These are phyloP conservation scores for Sminthopsis crassicaudata DNA, from an alignment of 2,113 vertebrate genomes.

Conservation along the genomic window DNA sequence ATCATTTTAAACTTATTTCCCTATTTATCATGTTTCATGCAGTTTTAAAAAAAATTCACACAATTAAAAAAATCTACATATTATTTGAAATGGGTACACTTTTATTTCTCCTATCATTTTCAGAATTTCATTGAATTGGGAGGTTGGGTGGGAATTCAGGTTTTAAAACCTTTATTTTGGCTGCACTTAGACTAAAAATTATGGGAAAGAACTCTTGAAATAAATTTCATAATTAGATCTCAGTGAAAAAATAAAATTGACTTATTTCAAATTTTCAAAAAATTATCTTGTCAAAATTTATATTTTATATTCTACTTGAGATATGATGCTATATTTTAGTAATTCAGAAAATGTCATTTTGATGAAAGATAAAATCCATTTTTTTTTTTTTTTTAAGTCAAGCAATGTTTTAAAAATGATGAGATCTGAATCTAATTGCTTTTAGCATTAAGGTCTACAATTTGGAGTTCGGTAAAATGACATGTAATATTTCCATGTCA, in stretches of 20 bases:
- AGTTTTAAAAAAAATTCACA: too few species aligned
- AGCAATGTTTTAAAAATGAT: not conserved
- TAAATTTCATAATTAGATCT: not conserved
- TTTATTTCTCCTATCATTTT: not conserved
- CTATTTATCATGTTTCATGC: too few species aligned
- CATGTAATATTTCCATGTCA: not conserved
- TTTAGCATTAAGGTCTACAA: not conserved
- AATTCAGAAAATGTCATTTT: conserved; percentile 36
- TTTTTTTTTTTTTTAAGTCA: not conserved
- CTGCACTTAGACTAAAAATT: not conserved
- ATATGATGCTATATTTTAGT: not conserved
- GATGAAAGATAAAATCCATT: not conserved
- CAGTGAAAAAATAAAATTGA: not conserved
- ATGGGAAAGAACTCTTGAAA: too few species aligned
- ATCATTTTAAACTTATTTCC: too few species aligned
- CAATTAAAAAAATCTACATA: not conserved
- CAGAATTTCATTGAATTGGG: not conserved
- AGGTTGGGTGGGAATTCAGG: not conserved
- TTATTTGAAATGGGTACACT: not conserved
- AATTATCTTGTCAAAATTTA: not conserved
- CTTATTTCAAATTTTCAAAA: not conserved
- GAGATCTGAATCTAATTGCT: not conserved
- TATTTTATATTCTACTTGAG: not conserved
- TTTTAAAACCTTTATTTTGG: not conserved
- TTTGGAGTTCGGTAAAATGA: not conserved